These are phyloP conservation scores for Actinernus sp. DNA, from an alignment of 92 coral and sea anemone genomes.

Conservation along the genomic window DNA sequence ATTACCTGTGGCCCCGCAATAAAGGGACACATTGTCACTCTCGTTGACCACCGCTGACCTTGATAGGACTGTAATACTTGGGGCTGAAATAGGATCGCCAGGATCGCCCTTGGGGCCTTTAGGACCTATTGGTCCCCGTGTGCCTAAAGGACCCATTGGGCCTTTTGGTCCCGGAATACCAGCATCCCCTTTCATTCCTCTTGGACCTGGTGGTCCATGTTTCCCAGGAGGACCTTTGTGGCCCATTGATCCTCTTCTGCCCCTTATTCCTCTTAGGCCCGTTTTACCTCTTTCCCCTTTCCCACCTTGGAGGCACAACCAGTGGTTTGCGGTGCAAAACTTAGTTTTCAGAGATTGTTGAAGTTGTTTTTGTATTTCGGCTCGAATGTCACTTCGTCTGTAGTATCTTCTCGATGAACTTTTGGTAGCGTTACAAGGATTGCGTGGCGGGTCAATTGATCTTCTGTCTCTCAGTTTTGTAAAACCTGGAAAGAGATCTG, in stretches of 20 bases:
- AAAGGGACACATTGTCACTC: constrained; percentile 37
- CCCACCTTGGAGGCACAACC: no score
- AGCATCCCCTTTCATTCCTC: constrained; percentile 36
- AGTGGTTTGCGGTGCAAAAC: no score
- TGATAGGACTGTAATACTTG: constrained; percentile 45
- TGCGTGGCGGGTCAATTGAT: no score
- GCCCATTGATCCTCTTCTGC: constrained; percentile 45
- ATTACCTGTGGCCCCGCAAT: constrained; percentile 55
- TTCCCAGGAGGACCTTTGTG: constrained; percentile 57
- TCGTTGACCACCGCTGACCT: constrained; percentile 35
- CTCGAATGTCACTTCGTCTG: no score
- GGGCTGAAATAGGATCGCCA: constrained; percentile 51
- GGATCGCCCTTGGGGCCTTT: constrained; percentile 61
- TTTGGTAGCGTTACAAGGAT: no score
- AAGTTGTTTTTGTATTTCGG: no score
- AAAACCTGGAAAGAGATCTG: no score
- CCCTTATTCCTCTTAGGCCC: constrained; percentile 45
- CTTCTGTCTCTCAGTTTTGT: no score
- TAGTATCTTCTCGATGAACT: no score
- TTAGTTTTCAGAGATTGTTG: no score
- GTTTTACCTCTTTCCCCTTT: constrained; percentile 37
- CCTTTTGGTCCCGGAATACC: constrained; percentile 46
- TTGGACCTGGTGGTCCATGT: constrained; percentile 54
- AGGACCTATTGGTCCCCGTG: constrained; percentile 51
- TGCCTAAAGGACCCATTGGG: constrained; percentile 54